These are phyloP conservation scores for Melitaea cinxia DNA, from an alignment of 1,140 invertebrate species.

Conservation along the genomic window DNA sequence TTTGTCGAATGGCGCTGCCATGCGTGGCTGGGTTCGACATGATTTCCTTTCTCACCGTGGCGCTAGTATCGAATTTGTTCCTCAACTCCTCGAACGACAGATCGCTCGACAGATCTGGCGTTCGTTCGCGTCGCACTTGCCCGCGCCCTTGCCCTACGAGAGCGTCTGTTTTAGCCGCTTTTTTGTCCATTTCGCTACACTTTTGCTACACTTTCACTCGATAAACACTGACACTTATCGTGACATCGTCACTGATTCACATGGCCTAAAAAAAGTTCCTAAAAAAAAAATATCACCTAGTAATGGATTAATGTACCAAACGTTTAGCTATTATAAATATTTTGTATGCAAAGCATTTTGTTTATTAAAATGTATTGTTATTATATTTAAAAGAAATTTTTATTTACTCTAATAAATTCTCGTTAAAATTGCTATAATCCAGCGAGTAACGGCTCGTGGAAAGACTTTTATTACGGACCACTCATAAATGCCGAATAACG, in stretches of 20 bases:
- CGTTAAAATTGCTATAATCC: too few relatives aligned
- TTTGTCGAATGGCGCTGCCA: conserved; percentile 78
- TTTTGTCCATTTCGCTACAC: conserved; percentile 65
- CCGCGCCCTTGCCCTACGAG: conserved; percentile 54
- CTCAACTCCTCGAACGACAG: conserved; percentile 72
- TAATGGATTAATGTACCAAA: neutral
- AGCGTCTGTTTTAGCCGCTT: conserved; percentile 53
- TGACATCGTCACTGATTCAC: conserved; percentile 14
- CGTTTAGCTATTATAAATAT: too few relatives aligned
- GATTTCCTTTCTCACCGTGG: conserved; percentile 64
- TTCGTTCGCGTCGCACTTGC: conserved; percentile 62
- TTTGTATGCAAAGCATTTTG: too few relatives aligned
- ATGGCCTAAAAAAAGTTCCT: conserved; percentile 20
- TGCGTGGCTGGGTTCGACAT: conserved; percentile 72
- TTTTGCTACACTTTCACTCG: conserved; percentile 42
- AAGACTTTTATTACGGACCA: neutral
- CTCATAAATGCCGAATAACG: neutral
- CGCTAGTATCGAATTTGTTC: conserved; percentile 71
- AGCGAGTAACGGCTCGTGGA: neutral
- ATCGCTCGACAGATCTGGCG: conserved; percentile 60
- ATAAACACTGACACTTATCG: conserved; percentile 37
- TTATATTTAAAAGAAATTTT: too few relatives aligned
- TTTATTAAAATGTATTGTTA: too few relatives aligned
- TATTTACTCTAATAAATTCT: too few relatives aligned
- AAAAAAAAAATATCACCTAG: neutral